Conservation (phyloP, 2,888 invertebrate genomes). For the Drepana falcataria region DNA sequence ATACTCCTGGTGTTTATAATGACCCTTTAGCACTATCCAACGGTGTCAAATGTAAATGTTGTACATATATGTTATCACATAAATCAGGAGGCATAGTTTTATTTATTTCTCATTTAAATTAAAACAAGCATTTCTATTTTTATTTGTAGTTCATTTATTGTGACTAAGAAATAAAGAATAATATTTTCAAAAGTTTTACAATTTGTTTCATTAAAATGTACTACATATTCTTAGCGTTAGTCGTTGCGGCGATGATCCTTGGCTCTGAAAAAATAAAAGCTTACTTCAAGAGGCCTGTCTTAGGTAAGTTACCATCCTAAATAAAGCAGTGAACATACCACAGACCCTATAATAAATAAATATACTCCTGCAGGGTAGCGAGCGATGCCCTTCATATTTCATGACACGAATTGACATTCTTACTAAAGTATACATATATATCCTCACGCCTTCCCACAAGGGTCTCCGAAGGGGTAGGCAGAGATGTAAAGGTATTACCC, state of each 20-base stretch:
- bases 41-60: constrained; percentile 54
- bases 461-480: no score
- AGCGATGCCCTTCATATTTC: no score
- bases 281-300: no score
- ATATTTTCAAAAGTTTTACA: constrained; percentile 28
- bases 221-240: constrained; percentile 10
- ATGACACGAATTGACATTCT: no score
- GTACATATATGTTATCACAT: constrained; percentile 57
- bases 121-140: constrained; percentile 49
- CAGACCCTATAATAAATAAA: no score
- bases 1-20: no score
- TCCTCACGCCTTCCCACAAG: no score
- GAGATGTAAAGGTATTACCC: no score
- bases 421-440: no score
- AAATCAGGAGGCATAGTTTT: constrained; percentile 67
- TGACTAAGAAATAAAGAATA: constrained; percentile 52
- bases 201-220: constrained; percentile 21
- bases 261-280: constrained; percentile 38
- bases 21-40: neutral
- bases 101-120: constrained; percentile 53
- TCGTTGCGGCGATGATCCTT: constrained; percentile 28
- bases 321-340: no score
- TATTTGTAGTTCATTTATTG: constrained; percentile 48
- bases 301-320: no score
- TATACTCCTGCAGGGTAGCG: no score